Base-by-base conservation (phyloP, 2,113 vertebrate genomes). In the Ameiurus melas region DNA sequence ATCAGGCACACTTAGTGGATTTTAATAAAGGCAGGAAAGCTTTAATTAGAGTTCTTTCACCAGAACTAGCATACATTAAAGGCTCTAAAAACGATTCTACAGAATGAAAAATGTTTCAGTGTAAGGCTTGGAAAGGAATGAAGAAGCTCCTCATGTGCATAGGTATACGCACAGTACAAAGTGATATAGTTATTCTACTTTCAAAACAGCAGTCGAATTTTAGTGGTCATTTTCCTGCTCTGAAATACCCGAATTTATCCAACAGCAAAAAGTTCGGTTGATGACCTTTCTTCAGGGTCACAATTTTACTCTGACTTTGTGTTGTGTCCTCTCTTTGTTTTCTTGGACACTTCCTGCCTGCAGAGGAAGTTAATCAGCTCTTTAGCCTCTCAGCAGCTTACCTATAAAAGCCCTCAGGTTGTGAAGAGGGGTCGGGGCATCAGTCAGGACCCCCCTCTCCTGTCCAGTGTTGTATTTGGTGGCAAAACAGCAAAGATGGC, bases 371-470 rank as follows among this genome's bases (percentile, higher is more conserved):
- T 94, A 95, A 93, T 92, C 94, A 93, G 93, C 90, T 94, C 94
- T 95, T 95, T 95, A 95, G 92, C 94, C 94, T 95, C 95, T 93
- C 95, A 95, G 94, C 91, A 91, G 93, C 85, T 89, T 92, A 88
- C 36, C 6, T 91, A 92, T 93, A 94, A 94, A 94, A 92, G 92
- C 93, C 73, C 85, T 68, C 71, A 33, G 87, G 86, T 53, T 87
- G 66, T 79, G 27, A 55, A 86, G 86, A 80, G 55, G 87, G 90
- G 87, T 80, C 88, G 89, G 60, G 68, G 85, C 84, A 87, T 62
- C 64, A 87, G 88, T 86, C 86, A 84, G 71, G 87, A 87, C 83
- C 89, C 58, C 89, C 71, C 66, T 20, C 8, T 86, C 80, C 30
- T 43, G 85, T 84, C 71, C 81, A 60, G 78, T 73, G 83, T 89